These are phyloP conservation scores for Manacus vitellinus DNA, from an alignment of 2,113 vertebrate species.

Conservation along the genomic window DNA sequence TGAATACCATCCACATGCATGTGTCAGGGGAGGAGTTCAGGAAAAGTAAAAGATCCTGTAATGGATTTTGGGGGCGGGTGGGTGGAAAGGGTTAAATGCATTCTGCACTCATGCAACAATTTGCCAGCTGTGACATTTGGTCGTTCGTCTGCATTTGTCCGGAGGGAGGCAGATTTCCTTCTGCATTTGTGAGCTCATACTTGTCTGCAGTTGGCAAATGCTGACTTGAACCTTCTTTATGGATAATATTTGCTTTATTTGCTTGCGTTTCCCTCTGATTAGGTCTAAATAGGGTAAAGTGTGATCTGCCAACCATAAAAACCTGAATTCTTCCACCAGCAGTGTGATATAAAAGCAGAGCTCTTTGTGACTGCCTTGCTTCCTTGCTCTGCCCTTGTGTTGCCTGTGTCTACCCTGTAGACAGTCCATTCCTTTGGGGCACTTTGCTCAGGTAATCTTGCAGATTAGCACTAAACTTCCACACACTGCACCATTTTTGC, in stretches of 20 bases:
- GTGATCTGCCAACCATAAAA: not conserved
- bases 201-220: not conserved
- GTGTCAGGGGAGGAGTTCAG: not conserved
- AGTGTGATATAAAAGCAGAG: not conserved
- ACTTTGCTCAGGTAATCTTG: not conserved
- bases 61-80: not conserved
- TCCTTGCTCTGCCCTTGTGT: fast-evolving
- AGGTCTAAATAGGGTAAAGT: not conserved
- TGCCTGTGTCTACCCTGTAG: not conserved
- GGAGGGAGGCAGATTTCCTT: not conserved
- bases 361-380: not conserved
- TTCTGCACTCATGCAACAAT: not conserved
- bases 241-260: not conserved
- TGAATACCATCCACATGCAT: fast-evolving
- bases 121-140: not conserved
- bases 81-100: not conserved
- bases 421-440: not conserved
- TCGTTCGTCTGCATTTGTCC: not conserved
- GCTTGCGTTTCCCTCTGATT: not conserved
- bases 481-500: not conserved
- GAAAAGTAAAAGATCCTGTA: not conserved
- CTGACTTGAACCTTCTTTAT: not conserved
- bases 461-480: not conserved
- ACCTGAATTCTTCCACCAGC: not conserved
- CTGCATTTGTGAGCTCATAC: not conserved